Conservation (phyloP, 2,797 vertebrate species). For the Hafferia zeledoni region DNA sequence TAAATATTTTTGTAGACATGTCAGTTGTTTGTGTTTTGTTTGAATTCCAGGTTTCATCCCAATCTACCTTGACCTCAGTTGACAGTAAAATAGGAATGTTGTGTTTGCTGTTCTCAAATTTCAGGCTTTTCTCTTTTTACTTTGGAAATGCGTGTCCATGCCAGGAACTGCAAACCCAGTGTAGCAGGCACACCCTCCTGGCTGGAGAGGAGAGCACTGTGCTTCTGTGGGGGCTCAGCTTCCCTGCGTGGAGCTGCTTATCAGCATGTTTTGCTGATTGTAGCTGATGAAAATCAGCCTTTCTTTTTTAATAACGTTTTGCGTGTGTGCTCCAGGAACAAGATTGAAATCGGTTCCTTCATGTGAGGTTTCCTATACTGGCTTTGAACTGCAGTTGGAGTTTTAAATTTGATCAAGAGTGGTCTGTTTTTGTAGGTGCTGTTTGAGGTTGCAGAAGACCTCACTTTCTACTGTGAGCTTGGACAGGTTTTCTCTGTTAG, state of each 20-base stretch:
- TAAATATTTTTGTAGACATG: background rate
- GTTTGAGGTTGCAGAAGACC: background rate
- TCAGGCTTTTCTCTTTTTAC: background rate
- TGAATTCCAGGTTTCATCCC: background rate
- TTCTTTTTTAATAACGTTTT: background rate
- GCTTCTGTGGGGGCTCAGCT: background rate
- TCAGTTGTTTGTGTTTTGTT: background rate
- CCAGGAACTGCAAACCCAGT: background rate
- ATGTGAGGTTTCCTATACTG: background rate
- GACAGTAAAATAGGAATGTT: background rate
- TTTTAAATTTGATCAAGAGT: background rate
- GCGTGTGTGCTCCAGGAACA: background rate
- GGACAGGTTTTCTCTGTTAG: background rate
- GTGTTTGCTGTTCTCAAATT: background rate
- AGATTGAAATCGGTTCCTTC: background rate
- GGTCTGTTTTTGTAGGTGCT: rapidly evolving
- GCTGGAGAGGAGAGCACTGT: background rate
- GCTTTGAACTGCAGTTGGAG: background rate
- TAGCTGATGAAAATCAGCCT: background rate
- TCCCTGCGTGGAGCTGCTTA: background rate
- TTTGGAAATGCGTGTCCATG: rapidly evolving
- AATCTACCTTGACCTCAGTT: constrained; percentile 8
- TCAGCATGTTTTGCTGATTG: background rate
- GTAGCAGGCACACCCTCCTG: background rate
- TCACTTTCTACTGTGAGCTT: background rate